Percentiles rank a stretch among this genome's conserved stretches.
Conservation (phyloP, 37 sponge, comb jelly and placozoan species). For the Geodia barretti region DNA sequence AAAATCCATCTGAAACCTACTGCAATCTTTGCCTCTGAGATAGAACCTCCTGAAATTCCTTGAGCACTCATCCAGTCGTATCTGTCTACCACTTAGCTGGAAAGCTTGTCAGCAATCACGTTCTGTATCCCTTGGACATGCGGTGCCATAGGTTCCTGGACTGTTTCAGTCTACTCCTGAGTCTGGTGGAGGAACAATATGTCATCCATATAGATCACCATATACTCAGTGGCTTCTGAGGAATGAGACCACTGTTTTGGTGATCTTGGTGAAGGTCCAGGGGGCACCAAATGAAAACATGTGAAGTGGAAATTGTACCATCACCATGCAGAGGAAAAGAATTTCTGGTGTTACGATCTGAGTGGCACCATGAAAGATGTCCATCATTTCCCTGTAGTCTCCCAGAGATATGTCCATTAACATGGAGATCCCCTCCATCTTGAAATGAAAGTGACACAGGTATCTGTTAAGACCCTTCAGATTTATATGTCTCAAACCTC, state of each 20-base stretch:
- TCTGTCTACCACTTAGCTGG: not conserved
- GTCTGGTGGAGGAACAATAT: not conserved
- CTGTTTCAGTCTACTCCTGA: not conserved
- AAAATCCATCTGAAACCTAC: not conserved
- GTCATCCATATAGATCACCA: constrained; percentile 6
- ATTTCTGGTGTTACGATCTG: not conserved
- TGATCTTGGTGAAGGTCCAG: constrained; percentile 13
- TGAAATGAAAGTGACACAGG: constrained; percentile 7
- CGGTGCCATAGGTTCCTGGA: not conserved
- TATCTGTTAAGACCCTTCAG: not conserved
- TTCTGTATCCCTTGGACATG: constrained; percentile 1
- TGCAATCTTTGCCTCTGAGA: too few relatives aligned
- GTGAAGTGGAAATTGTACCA: constrained; percentile 2
- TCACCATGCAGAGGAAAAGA: constrained; percentile 1
- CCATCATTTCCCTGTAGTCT: not conserved
- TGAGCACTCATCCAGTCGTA: constrained; percentile 36
- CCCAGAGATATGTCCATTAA: not conserved
- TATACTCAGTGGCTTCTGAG: not conserved
- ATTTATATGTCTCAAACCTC: constrained; percentile 2
- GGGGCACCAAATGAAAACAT: constrained; percentile 20
- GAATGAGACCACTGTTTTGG: not conserved
- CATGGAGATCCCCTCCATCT: constrained; percentile 19
- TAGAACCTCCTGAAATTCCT: not conserved
- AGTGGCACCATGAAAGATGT: constrained; percentile 6
- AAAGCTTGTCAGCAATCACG: constrained; percentile 1